These are phyloP conservation scores for Ptychodera flava DNA, from an alignment of 35 echinoderm and acorn worm species.

Conservation along the genomic window DNA sequence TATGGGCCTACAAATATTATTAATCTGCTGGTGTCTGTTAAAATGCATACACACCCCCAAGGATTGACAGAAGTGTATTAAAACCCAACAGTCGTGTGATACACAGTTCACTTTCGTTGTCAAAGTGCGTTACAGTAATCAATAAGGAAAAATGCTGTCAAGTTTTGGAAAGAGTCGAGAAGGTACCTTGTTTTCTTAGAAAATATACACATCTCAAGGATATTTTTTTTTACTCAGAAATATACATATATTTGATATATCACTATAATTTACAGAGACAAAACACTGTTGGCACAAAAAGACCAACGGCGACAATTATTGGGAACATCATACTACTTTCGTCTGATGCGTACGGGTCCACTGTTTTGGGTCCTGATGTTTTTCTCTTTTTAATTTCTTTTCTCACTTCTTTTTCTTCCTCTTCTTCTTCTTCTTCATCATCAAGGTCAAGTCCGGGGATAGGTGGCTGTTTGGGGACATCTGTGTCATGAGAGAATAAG, in stretches of 20 bases:
- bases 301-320: conserved; percentile 82
- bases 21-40: too few relatives aligned
- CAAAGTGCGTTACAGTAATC: too few relatives aligned
- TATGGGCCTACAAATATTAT: too few relatives aligned
- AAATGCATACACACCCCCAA: too few relatives aligned
- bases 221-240: not conserved
- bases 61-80: too few relatives aligned
- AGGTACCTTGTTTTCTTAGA: not conserved
- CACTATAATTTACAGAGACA: conserved; percentile 87
- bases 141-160: too few relatives aligned
- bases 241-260: not conserved
- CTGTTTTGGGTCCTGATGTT: conserved; percentile 81
- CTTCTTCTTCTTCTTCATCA: conserved; percentile 52
- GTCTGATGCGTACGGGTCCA: conserved; percentile 91
- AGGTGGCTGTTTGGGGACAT: conserved; percentile 77
- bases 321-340: conserved; percentile 92
- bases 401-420: conserved; percentile 14
- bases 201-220: not conserved
- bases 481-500: too few relatives aligned
- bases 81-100: too few relatives aligned
- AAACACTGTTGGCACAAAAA: conserved; percentile 98
- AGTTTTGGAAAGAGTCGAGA: not conserved
- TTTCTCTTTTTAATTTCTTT: conserved; percentile 41
- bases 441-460: conserved; percentile 58
- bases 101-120: too few relatives aligned